A percentile compares a stretch with the other conserved stretches of the same genome.
Evolutionary conservation across 2,113 vertebrate species (phyloP).

Genomic region (Pseudorectes ferrugineus): DNA sequence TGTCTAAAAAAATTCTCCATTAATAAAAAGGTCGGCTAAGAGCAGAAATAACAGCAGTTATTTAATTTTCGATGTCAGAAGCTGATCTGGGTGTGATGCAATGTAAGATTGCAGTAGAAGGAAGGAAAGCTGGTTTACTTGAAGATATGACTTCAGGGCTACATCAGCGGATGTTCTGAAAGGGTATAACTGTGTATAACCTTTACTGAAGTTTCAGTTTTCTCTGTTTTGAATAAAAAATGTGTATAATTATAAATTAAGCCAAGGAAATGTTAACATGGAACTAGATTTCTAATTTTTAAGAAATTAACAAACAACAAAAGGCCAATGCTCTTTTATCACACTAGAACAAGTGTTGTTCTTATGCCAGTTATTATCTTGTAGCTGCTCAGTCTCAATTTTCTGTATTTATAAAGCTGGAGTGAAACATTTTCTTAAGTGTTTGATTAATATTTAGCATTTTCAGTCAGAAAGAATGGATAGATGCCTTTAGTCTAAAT

Average conservation of each 20-base stretch:
- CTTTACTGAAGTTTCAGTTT: neutral
- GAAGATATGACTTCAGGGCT: neutral
- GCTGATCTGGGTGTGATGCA: neutral
- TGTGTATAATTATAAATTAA: neutral
- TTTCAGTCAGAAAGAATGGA: neutral
- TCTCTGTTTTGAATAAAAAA: neutral
- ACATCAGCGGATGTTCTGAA: fast-evolving
- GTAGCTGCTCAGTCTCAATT: neutral
- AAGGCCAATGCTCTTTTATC: neutral
- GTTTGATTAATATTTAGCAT: neutral
- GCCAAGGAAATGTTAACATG: neutral
- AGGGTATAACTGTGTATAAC: neutral
- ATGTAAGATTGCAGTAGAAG: neutral
- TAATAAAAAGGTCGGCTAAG: neutral
- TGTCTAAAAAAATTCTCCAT: neutral
- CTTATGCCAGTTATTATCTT: neutral
- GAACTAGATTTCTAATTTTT: neutral
- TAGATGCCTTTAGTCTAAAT: neutral
- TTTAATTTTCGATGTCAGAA: neutral
- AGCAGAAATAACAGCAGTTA: neutral
- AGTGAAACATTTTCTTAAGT: neutral
- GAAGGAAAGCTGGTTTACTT: neutral
- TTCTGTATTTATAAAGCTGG: neutral
- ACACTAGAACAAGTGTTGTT: neutral
- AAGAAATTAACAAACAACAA: neutral